phyloP scores from a whole-genome alignment of 2,888 invertebrate species.

The Yponomeuta malinellus region DNA sequence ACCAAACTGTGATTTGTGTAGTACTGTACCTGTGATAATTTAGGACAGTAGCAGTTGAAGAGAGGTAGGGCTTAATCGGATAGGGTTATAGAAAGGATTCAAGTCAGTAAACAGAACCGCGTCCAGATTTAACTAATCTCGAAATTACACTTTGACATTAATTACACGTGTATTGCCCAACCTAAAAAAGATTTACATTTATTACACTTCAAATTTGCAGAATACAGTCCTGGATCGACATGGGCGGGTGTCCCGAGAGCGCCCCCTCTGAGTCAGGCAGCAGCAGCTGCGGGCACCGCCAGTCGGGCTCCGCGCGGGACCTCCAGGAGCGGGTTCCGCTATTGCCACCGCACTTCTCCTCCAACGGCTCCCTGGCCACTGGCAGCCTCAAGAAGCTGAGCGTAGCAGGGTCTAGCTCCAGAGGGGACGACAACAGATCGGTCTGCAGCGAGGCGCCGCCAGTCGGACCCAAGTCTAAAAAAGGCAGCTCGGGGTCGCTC shows the following conservation, averaged over 20 bases:
- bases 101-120: no score
- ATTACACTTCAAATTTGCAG: slow-evolving; percentile 24
- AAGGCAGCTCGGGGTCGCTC: slow-evolving; percentile 64
- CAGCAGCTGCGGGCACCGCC: slow-evolving; percentile 47
- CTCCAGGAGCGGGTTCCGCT: slow-evolving; percentile 61
- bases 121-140: no score
- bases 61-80: no score
- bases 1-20: no score
- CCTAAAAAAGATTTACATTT: no score
- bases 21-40: no score
- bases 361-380: slow-evolving; percentile 62
- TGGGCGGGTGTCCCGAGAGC: slow-evolving; percentile 58
- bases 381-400: slow-evolving; percentile 62
- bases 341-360: slow-evolving; percentile 61
- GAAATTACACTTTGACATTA: no score
- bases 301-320: slow-evolving; percentile 47
- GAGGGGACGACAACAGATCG: slow-evolving; percentile 56
- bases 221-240: slow-evolving; percentile 58
- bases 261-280: slow-evolving; percentile 47
- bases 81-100: no score
- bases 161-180: no score
- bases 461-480: slow-evolving; percentile 57
- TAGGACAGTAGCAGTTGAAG: no score
- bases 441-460: slow-evolving; percentile 60
- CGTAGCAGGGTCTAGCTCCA: slow-evolving; percentile 49